Percentiles rank a stretch among this genome's conserved stretches.
Conservation (phyloP, 2,888 invertebrate species). For the Chesias legatella region DNA sequence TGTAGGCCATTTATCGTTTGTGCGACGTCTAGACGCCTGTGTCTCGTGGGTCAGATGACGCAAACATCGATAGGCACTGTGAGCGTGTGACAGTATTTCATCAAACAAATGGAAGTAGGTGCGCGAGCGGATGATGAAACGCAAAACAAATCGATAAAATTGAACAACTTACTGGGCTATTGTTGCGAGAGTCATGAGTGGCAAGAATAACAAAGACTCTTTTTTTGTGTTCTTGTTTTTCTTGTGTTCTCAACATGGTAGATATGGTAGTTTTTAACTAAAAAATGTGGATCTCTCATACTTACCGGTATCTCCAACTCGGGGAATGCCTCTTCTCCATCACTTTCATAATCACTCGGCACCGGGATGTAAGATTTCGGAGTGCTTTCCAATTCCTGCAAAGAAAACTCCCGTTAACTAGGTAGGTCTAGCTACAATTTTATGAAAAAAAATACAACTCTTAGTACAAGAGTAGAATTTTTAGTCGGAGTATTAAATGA, state of each 20-base stretch:
- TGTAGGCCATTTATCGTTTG: conserved; percentile 15
- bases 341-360: conserved; percentile 70
- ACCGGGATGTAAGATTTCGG: conserved; percentile 50
- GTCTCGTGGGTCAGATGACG: conserved; percentile 32
- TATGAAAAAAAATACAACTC: no score
- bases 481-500: no score
- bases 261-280: no score
- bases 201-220: background rate
- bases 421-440: no score
- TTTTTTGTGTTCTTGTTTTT: no score
- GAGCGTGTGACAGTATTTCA: conserved; percentile 35
- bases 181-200: background rate
- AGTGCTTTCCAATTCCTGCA: conserved; percentile 60
- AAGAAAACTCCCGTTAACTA: conserved; percentile 9
- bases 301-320: conserved; percentile 72
- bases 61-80: conserved; percentile 12
- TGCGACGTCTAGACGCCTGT: conserved; percentile 26
- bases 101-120: conserved; percentile 32
- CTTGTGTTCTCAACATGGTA: no score
- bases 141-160: conserved; percentile 29
- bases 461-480: no score
- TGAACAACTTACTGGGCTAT: conserved; percentile 5
- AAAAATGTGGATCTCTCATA: no score
- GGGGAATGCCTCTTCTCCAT: conserved; percentile 71
- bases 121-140: conserved; percentile 24